Evolutionary conservation across 2,113 vertebrate genomes (phyloP), one percentile per base, ranked within the genome.

Genomic region (Silurus glanis): DNA sequence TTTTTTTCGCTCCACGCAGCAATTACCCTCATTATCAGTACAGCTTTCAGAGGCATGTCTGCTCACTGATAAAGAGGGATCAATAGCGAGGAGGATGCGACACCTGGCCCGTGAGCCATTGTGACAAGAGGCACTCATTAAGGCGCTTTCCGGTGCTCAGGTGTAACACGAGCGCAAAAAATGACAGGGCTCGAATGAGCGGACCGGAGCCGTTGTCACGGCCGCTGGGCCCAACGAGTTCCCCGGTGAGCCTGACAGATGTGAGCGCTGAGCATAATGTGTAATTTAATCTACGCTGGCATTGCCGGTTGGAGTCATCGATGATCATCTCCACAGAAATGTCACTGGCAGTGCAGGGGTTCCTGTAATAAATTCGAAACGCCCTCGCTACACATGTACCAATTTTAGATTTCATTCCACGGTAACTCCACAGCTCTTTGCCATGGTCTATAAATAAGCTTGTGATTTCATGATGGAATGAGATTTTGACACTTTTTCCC

Each of bases 21-120:
- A 61, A 90, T 87, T 91, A 89, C 82, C 87, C 80, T 90, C 75
- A 84, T 92, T 91, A 92, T 89, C 87, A 37, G 85, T 71, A 53
- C 19, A 25, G 89, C 84, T 87, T 88, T 89, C 86, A 87, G 82
- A 91, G 67, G 88, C 84, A 85, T 58, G 79, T 61, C 64, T 56
- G 86, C 88, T 89, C 25, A 49, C 69, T 81, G 88, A 83, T 83
- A 82, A 87, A 89, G 80, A 88, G 75, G 90, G 90, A 90, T 90
- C 86, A 93, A 92, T 88, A 85, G 28, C 45, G 83, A 85, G 72
- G 55, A 79, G 90, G 53, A 75, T 83, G 47, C 82, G 87, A 91
- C 88, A 90, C 66, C 87, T 89, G 78, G 90, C 91, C 87, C 84
- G 88, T 47, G 51, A 66, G 67, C 58, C 75, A 85, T 76, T 87